Conservation (phyloP, 2,888 invertebrate species). For the Drosophila kokeensis region DNA sequence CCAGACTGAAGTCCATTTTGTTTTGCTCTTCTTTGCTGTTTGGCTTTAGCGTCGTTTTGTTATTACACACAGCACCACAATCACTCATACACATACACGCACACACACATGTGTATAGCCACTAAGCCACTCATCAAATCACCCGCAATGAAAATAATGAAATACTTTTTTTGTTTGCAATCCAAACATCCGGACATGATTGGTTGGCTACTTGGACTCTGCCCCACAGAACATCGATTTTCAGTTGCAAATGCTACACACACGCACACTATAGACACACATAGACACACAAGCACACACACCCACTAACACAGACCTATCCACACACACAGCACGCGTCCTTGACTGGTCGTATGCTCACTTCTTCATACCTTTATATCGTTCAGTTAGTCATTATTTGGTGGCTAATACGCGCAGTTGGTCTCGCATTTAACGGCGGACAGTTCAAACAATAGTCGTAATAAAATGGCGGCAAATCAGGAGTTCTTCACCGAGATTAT, state of each 20-base stretch:
- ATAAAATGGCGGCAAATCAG: constrained; percentile 74
- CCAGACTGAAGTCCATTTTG: constrained; percentile 10
- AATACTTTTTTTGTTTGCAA: constrained; percentile 67
- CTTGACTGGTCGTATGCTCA: constrained; percentile 35
- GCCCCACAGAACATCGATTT: constrained; percentile 75
- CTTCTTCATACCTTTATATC: constrained; percentile 21
- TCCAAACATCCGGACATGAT: constrained; percentile 64
- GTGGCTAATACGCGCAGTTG: constrained; percentile 52
- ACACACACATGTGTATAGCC: constrained; percentile 12
- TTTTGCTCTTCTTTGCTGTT: constrained; percentile 49
- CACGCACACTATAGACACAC: constrained; percentile 11
- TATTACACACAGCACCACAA: constrained; percentile 36
- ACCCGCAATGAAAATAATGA: constrained; percentile 65
- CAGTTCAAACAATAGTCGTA: constrained; percentile 6
- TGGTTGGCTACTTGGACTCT: constrained; percentile 38
- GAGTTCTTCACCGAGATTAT: constrained; percentile 82
- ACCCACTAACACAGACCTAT: constrained; percentile 19
- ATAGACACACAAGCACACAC: constrained; percentile 16
- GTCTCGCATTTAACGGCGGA: constrained; percentile 30
- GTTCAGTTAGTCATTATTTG: constrained; percentile 52
- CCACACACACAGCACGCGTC: constrained; percentile 30
- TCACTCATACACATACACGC: constrained; percentile 10
- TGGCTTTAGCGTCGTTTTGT: constrained; percentile 44
- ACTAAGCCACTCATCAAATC: constrained; percentile 10
- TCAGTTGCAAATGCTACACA: constrained; percentile 54